A percentile compares a stretch with the other conserved stretches of the same genome.
These are phyloP conservation scores for Actinia tenebrosa DNA, from an alignment of 64 coral and sea anemone genomes.

Conservation along the genomic window DNA sequence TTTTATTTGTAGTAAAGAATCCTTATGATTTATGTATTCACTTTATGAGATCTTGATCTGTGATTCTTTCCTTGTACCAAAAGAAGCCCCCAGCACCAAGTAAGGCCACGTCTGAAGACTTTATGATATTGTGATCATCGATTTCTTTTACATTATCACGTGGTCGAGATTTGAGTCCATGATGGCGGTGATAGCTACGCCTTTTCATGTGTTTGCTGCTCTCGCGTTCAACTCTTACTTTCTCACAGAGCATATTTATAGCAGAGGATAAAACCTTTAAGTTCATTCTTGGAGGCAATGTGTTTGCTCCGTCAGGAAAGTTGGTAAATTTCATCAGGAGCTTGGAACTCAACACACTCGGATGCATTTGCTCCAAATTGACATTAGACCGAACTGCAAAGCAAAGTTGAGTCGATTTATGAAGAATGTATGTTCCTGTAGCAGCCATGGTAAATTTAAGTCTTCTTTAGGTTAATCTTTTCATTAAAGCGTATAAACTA, in stretches of 20 bases:
- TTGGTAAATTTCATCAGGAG: slow-evolving; percentile 48
- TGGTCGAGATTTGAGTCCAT: slow-evolving; percentile 21
- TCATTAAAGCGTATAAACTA: background rate
- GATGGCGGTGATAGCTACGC: slow-evolving; percentile 25
- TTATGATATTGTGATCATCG: background rate
- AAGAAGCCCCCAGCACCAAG: slow-evolving; percentile 43
- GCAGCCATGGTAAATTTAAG: slow-evolving; percentile 46
- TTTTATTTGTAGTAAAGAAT: background rate
- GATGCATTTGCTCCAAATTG: slow-evolving; percentile 59
- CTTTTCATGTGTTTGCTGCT: slow-evolving; percentile 33
- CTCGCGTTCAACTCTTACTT: slow-evolving; percentile 59
- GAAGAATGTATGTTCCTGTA: slow-evolving; percentile 87
- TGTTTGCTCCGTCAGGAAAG: slow-evolving; percentile 64
- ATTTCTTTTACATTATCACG: slow-evolving; percentile 21
- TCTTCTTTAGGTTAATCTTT: background rate
- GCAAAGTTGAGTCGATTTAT: slow-evolving; percentile 87
- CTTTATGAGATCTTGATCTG: slow-evolving; percentile 77
- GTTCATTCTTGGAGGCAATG: slow-evolving; percentile 59
- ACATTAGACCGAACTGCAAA: slow-evolving; percentile 82
- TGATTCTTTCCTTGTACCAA: slow-evolving; percentile 78
- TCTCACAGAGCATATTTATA: slow-evolving; percentile 62
- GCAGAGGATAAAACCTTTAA: slow-evolving; percentile 65
- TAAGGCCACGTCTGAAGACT: slow-evolving; percentile 24
- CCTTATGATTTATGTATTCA: background rate
- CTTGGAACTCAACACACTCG: slow-evolving; percentile 43